These are phyloP conservation scores for Clinocottus analis DNA, from an alignment of 2,113 vertebrate genomes.

Conservation along the genomic window DNA sequence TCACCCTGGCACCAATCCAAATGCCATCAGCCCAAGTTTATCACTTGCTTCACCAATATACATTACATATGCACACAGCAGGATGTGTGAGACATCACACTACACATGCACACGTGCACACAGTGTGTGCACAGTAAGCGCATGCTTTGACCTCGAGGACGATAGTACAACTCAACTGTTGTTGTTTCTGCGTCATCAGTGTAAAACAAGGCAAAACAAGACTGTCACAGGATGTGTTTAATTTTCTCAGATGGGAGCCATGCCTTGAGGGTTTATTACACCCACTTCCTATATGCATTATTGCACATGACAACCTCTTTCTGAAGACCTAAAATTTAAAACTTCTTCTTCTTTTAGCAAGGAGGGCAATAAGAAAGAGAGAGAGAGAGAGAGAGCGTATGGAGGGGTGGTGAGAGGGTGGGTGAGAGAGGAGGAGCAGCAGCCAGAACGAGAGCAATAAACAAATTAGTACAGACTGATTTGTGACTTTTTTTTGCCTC, in stretches of 20 bases:
- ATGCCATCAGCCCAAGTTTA: constrained; percentile 76
- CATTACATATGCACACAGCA: constrained; percentile 29
- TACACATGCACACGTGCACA: constrained; percentile 12
- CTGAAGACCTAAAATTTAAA: constrained; percentile 36
- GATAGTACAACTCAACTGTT: constrained; percentile 54
- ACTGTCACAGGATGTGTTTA: constrained; percentile 68
- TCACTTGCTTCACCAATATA: constrained; percentile 69
- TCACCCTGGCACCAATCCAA: constrained; percentile 80
- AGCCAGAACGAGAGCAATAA: constrained; percentile 83
- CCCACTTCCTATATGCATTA: constrained; percentile 64
- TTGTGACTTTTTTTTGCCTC: constrained; percentile 59
- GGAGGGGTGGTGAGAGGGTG: constrained; percentile 34
- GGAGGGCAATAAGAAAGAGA: constrained; percentile 46
- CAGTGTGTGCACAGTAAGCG: constrained; percentile 22
- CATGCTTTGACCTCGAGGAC: constrained; percentile 67
- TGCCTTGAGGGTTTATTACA: constrained; percentile 75
- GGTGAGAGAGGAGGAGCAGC: constrained; percentile 45
- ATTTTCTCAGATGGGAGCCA: constrained; percentile 70
- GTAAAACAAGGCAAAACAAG: constrained; percentile 56
- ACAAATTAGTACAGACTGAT: constrained; percentile 84
- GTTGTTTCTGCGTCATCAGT: constrained; percentile 57
- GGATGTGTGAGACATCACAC: constrained; percentile 10
- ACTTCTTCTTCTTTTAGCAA: constrained; percentile 56
- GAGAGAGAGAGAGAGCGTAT: constrained; percentile 26
- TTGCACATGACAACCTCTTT: constrained; percentile 53